Conservation (phyloP, 2,113 vertebrate genomes). For the Phyllostomus discolor region DNA sequence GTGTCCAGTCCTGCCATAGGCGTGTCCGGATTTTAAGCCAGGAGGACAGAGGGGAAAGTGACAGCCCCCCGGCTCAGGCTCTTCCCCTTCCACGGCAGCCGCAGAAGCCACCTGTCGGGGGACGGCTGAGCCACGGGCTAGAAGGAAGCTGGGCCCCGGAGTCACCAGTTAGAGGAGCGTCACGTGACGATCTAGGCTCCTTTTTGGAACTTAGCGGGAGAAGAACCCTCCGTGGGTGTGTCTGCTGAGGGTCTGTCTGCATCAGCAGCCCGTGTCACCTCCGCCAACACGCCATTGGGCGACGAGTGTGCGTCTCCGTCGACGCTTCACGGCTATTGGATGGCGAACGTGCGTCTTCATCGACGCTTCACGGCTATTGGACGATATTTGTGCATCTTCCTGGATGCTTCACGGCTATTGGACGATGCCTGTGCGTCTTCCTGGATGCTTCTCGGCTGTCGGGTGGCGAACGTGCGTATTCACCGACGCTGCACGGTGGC, state of each 20-base stretch:
- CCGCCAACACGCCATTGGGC: fast-evolving
- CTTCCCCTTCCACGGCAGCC: background rate
- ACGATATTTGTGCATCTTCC: no score
- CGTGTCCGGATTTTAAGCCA: background rate
- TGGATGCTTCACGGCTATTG: no score
- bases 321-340: fast-evolving
- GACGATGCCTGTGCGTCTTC: no score
- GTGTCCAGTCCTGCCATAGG: background rate
- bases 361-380: no score
- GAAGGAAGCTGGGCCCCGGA: background rate
- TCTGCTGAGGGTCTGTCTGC: background rate
- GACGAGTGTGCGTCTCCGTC: fast-evolving
- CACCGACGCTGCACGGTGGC: fast-evolving
- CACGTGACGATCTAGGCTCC: background rate
- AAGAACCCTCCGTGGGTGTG: background rate
- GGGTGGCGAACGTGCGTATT: background rate
- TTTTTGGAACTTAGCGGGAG: background rate
- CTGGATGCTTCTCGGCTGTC: no score
- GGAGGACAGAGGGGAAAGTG: background rate
- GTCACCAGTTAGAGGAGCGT: background rate
- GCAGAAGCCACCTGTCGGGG: background rate
- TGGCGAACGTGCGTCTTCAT: no score
- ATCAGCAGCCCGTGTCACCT: no score
- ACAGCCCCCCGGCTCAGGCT: no score
- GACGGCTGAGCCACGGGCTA: background rate